Base-by-base conservation (phyloP, 2,797 vertebrate genomes). In the Sebastes iracundus region DNA sequence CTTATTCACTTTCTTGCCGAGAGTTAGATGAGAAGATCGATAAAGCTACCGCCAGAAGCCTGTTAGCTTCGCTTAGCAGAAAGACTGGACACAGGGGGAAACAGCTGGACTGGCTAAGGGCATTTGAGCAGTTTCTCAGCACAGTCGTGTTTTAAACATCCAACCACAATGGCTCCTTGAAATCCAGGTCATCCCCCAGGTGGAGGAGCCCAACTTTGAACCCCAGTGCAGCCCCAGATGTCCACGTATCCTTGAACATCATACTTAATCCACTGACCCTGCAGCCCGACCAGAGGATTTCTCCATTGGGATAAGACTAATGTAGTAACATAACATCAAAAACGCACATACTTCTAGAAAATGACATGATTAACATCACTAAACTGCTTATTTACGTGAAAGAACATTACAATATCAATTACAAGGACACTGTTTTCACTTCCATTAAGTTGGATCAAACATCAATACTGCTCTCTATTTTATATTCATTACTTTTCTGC, bases 171-270 rank as follows among this genome's bases (percentile, higher is more conserved):
- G 32, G 55, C 74, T 86, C 23, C 61, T 84, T 85, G 59, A 87
- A 92, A 92, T 90, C 88, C 90, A 93, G 92, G 89, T 87, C 92
- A 90, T 28, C 62, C 77, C 88, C 76, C 83, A 55, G 25, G 82
- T 85, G 90, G 63, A 90, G 61, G 65, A 84, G 77, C 80, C 78
- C 18, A 4, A 53, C 74, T 85, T 74, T 87, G 82, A 89, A 74
- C 84, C 75, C 18, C 28, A 7, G 73, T 27, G 55, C 67, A 75
- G 81, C 78, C 64, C 79, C 74, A 77, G 73, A 53, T 87, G 85
- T 79, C 77, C 65, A 78, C 2, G 33, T 86, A 77, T 90, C 90
- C 90, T 92, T 89, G 85, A 93, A 67, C 66, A 80, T 71, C 81
- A 79, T 4, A 75, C 64, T 75, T 85, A 85, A 88, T 86, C 84